phyloP scores from a whole-genome alignment of 2,888 invertebrate genomes.

The Dorcus parallelipipedus region DNA sequence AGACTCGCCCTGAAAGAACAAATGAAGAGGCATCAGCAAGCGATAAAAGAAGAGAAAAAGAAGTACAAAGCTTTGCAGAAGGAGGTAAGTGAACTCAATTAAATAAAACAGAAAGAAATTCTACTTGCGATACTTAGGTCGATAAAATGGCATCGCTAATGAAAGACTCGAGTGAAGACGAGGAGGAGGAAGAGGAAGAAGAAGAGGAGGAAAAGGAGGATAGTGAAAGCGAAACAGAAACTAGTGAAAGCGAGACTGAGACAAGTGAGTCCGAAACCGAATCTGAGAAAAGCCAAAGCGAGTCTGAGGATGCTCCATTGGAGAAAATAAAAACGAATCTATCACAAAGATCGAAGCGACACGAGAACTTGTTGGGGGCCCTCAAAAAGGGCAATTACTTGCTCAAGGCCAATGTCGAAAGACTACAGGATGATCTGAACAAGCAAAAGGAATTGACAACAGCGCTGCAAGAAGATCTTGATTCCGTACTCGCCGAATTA shows the following conservation, averaged over 20 bases:
- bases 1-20: conserved; percentile 73
- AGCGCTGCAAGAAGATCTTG: conserved; percentile 76
- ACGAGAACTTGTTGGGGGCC: conserved; percentile 75
- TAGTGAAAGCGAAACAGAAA: conserved; percentile 57
- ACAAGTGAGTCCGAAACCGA: conserved; percentile 62
- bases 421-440: conserved; percentile 79
- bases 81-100: conserved; percentile 57
- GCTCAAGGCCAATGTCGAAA: conserved; percentile 82
- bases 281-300: conserved; percentile 57
- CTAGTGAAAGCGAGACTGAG: conserved; percentile 64
- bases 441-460: conserved; percentile 79
- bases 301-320: conserved; percentile 62
- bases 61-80: conserved; percentile 80
- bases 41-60: conserved; percentile 75
- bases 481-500: conserved; percentile 81
- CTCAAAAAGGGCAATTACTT: conserved; percentile 86
- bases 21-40: conserved; percentile 75
- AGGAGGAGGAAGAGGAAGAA: conserved; percentile 54
- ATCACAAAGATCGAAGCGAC: conserved; percentile 63
- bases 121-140: conserved; percentile 53
- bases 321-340: conserved; percentile 67
- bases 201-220: conserved; percentile 53
- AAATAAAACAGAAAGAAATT: neutral
- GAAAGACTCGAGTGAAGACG: conserved; percentile 74
- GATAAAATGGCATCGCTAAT: conserved; percentile 88